Base-by-base conservation (phyloP, 2,113 vertebrate species). In the Catharus bicknelli region DNA sequence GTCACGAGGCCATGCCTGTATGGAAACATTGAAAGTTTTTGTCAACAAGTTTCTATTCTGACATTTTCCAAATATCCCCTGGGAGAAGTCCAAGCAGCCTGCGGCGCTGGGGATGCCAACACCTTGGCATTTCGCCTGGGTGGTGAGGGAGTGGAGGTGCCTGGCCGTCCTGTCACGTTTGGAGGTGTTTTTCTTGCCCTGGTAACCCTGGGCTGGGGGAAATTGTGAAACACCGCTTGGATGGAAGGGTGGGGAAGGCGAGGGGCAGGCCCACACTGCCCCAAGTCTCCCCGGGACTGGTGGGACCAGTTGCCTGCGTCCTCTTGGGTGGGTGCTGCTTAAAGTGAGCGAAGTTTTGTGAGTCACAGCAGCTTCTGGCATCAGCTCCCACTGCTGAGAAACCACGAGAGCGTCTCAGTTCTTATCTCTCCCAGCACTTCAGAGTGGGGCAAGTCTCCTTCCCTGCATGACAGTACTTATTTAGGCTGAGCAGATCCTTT, bases 11-110 rank as follows among this genome's bases (percentile, higher is more conserved):
- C 2, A 21, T 70, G 85, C 63, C 90, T 5, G 0, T 27, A 50
- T 69, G 77, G 66, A 96, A 93, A 93, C 78, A 69, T 17, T 22
- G 70, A 80, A 76, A 84, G 63, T 62, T 91, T 96, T 94, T 90
- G 95, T 93, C 91, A 96, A 94, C 94, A 95, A 73, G 67, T 94
- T 89, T 86, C 94, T 95, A 73, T 92, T 88, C 90, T 95, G 83
- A 76, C 81, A 69, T 90, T 94, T 94, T 87, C 94, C 82, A 93
- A 89, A 90, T 85, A 90, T 73, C 85, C 92, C 83, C 53, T 95
- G 92, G 92, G 88, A 93, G 68, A 88, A 58, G 40, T 76, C 95
- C 95, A 93, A 91, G 92, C 50, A 74, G 68, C 68, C 91, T 1
- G 57, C 0, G 1, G 75, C 67, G 73, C 21, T 0, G 45, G 75